phyloP scores from a whole-genome alignment of 2,113 vertebrate genomes.

The Oncorhynchus masou region DNA sequence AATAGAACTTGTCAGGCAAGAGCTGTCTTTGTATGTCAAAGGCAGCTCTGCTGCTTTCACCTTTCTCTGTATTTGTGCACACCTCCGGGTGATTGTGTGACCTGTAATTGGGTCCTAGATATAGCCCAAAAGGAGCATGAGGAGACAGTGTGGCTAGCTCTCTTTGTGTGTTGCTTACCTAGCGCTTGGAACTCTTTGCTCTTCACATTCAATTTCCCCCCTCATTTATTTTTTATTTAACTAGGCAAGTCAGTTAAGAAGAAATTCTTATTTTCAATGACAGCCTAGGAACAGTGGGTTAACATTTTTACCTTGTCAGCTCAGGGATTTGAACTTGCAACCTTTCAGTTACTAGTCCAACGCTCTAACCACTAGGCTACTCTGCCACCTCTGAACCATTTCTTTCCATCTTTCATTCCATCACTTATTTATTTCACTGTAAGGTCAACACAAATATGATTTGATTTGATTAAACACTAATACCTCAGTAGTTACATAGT shows the following conservation, averaged over 20 bases:
- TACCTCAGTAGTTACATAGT: no score
- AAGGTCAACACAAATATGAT: no score
- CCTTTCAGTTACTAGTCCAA: no score
- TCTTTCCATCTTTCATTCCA: not conserved
- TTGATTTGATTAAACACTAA: no score
- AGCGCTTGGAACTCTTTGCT: not conserved
- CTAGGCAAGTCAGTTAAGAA: no score
- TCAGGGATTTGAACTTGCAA: no score
- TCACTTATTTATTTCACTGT: not conserved
- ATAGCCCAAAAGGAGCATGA: constrained; percentile 17
- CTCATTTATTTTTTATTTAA: not conserved
- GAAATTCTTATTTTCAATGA: no score
- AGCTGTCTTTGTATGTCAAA: constrained; percentile 38
- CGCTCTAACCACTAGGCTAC: no score
- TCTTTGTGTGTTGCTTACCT: constrained; percentile 15
- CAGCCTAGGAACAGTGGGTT: no score
- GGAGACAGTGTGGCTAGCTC: not conserved
- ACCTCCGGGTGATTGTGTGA: constrained; percentile 24
- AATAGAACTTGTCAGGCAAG: constrained; percentile 46
- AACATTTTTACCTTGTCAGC: no score
- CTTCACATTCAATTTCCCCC: not conserved
- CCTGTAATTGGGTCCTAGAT: constrained; percentile 17
- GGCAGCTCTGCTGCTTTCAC: no score
- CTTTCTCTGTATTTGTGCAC: constrained; percentile 9
- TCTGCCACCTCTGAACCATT: not conserved